phyloP scores from a whole-genome alignment of 2,113 vertebrate genomes.

The Elephas maximus region DNA sequence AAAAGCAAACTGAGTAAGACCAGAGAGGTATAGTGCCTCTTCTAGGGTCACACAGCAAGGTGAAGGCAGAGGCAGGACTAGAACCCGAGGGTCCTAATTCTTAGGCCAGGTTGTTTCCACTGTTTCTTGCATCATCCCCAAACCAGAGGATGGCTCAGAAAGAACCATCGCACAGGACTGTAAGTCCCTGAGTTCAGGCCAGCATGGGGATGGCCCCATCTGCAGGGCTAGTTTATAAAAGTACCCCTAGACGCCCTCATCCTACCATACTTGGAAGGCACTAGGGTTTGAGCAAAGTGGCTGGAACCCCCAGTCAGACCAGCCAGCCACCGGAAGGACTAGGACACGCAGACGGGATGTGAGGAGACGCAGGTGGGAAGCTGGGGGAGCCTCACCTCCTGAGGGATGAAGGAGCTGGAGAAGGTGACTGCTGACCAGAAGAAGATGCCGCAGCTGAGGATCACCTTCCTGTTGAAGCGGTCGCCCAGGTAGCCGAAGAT shows the following conservation, averaged over 20 bases:
- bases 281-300: background rate
- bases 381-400: conserved; percentile 90
- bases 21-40: background rate
- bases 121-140: background rate
- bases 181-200: background rate
- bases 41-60: background rate
- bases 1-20: background rate
- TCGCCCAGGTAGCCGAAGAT: conserved; percentile 99
- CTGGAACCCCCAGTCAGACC: background rate
- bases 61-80: background rate
- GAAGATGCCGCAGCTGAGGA: conserved; percentile 98
- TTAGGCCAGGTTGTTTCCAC: background rate
- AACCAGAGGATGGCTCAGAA: background rate
- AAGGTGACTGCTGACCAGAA: conserved; percentile 98
- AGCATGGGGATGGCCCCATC: background rate
- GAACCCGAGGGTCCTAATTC: background rate
- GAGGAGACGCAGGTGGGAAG: background rate
- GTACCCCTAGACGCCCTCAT: background rate
- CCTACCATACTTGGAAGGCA: background rate
- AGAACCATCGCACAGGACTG: background rate
- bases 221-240: background rate
- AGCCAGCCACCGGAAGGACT: background rate
- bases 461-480: conserved; percentile 99
- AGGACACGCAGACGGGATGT: fast-evolving
- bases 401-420: conserved; percentile 97